Evolutionary conservation across 2,888 invertebrate species (phyloP), one percentile per base, ranked within the genome.

Genomic region (Leistus spinibarbis): DNA sequence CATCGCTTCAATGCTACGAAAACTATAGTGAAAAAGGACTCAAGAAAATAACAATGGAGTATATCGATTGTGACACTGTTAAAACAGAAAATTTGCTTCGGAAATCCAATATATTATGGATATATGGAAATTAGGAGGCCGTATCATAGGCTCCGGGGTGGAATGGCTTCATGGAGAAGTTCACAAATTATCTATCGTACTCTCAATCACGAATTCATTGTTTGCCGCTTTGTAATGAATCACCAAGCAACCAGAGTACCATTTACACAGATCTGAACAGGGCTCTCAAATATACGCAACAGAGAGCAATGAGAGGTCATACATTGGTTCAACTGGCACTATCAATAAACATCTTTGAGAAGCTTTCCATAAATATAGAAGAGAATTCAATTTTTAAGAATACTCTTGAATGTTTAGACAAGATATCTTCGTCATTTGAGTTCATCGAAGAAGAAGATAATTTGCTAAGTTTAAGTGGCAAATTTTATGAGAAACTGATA

Each of bases 401-500:
- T 69, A 67, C 76, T 54, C 23, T 79, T 62, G 63, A 70, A 10
- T 10, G 78, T 77, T 54, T 65, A 7, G 76, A 76, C 67, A 77
- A 64, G 60, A n/a, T n/a, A n/a, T 78, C 76, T 19, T 56, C 54
- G 54, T 66, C 77, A 69, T 63, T 77, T 13, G 9, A n/a, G 54
- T 56, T 71, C 40, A 72, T 76, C 20, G 72, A 77, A 75, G 71
- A 77, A 69, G 67, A 67, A 63, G n/a, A n/a, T n/a, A n/a, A n/a
- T n/a, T n/a, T n/a, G n/a, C n/a, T n/a, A n/a, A n/a, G n/a, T n/a
- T n/a, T n/a, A n/a, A n/a, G n/a, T n/a, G n/a, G n/a, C n/a, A 85
- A 83, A 86, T 87, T 86, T 86, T 86, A 88, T 87, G 87, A 88
- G 87, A 87, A 87, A 86, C 87, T 88, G 88, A 88, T 10, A 2